Base-by-base conservation (phyloP, 1,140 invertebrate genomes). In the Physella acuta region DNA sequence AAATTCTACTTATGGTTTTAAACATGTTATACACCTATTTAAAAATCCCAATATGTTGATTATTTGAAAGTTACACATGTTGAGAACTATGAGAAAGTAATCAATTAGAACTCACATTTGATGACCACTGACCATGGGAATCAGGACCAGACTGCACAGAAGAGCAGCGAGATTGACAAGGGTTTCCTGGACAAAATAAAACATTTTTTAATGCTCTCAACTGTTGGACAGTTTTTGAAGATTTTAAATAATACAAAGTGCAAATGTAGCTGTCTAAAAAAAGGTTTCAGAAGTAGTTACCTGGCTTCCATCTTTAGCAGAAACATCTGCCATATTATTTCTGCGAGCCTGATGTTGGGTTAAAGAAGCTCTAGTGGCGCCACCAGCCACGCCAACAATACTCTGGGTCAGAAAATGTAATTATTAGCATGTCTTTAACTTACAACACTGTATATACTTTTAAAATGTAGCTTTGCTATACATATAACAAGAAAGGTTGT, bases 231-330 rank as follows among this genome's bases (percentile, higher is more conserved):
- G n/a, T n/a, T n/a, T n/a, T n/a, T n/a, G n/a, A n/a, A n/a, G n/a
- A n/a, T n/a, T n/a, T n/a, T n/a, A n/a, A n/a, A n/a, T n/a, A n/a
- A n/a, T n/a, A n/a, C n/a, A n/a, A n/a, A n/a, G n/a, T n/a, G n/a
- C n/a, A n/a, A n/a, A n/a, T n/a, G n/a, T n/a, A n/a, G n/a, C n/a
- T n/a, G n/a, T n/a, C n/a, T n/a, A n/a, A n/a, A n/a, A n/a, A n/a
- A n/a, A n/a, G n/a, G n/a, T n/a, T n/a, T n/a, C n/a, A n/a, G n/a
- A n/a, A 4, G 4, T 1, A 17, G 26, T 5, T 31, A 84, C 84
- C 82, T 99, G 97, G 74, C 93, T 95, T 11, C 93, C 92, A 85
- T 98, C 97, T 88, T 98, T 98, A 0, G 95, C 95, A 3, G 93
- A 91, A 0, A 98, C 93, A 86, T 98, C 89, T 1, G 92, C 96